Evolutionary conservation across 2,888 invertebrate genomes (phyloP).

Genomic region (Sinelater perroti): DNA sequence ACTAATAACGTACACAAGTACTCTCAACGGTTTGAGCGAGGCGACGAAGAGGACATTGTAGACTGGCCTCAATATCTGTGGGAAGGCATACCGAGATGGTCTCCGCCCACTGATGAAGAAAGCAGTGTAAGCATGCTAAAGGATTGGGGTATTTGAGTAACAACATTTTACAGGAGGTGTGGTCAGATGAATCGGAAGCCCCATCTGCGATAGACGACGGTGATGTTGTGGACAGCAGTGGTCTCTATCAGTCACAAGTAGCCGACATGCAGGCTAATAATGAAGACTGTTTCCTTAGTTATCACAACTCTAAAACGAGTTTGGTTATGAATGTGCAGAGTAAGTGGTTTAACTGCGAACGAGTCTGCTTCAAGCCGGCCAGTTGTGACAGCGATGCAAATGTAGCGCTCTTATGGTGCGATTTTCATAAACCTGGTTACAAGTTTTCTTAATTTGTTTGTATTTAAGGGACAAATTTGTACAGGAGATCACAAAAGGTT

Average conservation of each 20-base stretch:
- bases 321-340: slow-evolving; percentile 51
- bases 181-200: not conserved
- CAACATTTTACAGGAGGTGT: not conserved
- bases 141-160: not conserved
- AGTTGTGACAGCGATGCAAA: slow-evolving; percentile 53
- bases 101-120: slow-evolving; percentile 52
- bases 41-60: slow-evolving; percentile 58
- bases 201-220: not conserved
- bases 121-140: slow-evolving; percentile 50
- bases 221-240: not conserved
- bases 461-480: slow-evolving; percentile 52
- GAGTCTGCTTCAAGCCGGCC: slow-evolving; percentile 47
- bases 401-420: slow-evolving; percentile 54
- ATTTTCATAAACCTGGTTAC: no score
- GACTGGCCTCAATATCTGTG: slow-evolving; percentile 63
- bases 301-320: slow-evolving; percentile 38
- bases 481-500: slow-evolving; percentile 46
- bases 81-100: slow-evolving; percentile 60
- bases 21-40: slow-evolving; percentile 44
- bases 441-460: not conserved
- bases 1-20: slow-evolving; percentile 52
- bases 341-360: slow-evolving; percentile 52
- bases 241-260: no score
- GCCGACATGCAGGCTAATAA: not conserved
- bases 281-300: not conserved